phyloP scores from a whole-genome alignment of 2,113 vertebrate species.

The Callionymus lyra region DNA sequence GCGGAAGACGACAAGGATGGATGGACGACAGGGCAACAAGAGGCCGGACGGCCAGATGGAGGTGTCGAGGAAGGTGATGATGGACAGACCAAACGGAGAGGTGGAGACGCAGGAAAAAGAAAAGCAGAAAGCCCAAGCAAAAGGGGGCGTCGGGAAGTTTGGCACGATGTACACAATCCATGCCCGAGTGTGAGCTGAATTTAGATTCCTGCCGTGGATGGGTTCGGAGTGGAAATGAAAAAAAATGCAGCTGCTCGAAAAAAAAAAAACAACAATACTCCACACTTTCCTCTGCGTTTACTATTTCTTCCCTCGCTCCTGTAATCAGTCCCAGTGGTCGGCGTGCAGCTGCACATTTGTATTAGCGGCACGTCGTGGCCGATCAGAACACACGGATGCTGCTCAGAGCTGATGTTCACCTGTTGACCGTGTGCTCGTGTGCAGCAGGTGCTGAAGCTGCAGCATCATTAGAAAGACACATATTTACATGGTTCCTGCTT shows the following conservation, averaged over 20 bases:
- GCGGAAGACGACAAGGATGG: slow-evolving; percentile 24
- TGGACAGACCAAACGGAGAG: slow-evolving; percentile 1
- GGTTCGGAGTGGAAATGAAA: slow-evolving; percentile 1
- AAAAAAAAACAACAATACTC: too few species aligned
- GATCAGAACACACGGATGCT: slow-evolving; percentile 10
- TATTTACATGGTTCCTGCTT: slow-evolving; percentile 35
- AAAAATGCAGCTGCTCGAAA: slow-evolving; percentile 28
- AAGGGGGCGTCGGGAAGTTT: slow-evolving; percentile 5
- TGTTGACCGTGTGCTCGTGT: slow-evolving; percentile 6
- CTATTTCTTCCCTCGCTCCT: slow-evolving; percentile 3
- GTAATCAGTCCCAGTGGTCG: slow-evolving; percentile 12
- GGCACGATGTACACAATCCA: slow-evolving; percentile 27
- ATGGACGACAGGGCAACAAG: slow-evolving; percentile 16
- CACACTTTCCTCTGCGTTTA: slow-evolving; percentile 1
- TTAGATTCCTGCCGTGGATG: slow-evolving; percentile 25
- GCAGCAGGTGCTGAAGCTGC: slow-evolving; percentile 29
- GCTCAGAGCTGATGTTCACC: slow-evolving; percentile 24
- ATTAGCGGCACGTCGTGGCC: slow-evolving; percentile 39
- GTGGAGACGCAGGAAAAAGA: not conserved
- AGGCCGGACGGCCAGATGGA: slow-evolving; percentile 26
- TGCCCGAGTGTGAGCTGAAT: slow-evolving; percentile 43
- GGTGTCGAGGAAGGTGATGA: slow-evolving; percentile 18
- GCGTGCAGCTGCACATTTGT: slow-evolving; percentile 47
- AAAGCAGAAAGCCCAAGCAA: slow-evolving; percentile 1
- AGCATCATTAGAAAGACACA: slow-evolving; percentile 51